A percentile compares a stretch with the other conserved stretches of the same genome.
Evolutionary conservation across 2,888 invertebrate genomes (phyloP).

Genomic region (Latheticus oryzae): DNA sequence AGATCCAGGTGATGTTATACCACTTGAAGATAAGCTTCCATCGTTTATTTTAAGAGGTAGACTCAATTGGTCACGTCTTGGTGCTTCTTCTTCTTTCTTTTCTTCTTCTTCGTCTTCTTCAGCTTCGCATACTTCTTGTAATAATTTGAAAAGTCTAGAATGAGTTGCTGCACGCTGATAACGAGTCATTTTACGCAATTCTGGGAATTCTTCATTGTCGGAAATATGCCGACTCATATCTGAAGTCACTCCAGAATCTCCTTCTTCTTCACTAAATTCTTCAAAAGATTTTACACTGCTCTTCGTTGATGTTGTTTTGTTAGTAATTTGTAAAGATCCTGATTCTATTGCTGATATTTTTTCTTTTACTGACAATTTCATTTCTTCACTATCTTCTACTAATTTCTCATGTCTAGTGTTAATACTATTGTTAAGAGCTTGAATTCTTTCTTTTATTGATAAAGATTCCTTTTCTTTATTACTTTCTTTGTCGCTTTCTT

Average conservation of each 20-base stretch:
- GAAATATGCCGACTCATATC: constrained; percentile 77
- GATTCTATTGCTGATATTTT: constrained; percentile 52
- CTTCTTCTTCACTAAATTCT: constrained; percentile 70
- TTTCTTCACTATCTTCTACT: constrained; percentile 45
- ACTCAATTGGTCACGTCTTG: constrained; percentile 68
- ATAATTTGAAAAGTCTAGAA: constrained; percentile 75
- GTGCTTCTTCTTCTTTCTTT: constrained; percentile 63
- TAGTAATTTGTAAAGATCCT: constrained; percentile 13
- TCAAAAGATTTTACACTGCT: constrained; percentile 62
- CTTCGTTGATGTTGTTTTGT: constrained; percentile 52
- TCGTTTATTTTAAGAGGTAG: constrained; percentile 67
- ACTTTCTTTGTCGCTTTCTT: constrained; percentile 38
- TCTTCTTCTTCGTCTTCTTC: constrained; percentile 59
- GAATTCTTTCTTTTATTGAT: constrained; percentile 62
- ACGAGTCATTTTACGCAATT: constrained; percentile 69
- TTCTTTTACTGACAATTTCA: constrained; percentile 50
- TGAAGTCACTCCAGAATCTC: constrained; percentile 77
- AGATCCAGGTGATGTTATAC: constrained; percentile 67
- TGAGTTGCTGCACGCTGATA: constrained; percentile 80
- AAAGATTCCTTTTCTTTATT: constrained; percentile 51
- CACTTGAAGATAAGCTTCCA: constrained; percentile 69
- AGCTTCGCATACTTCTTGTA: constrained; percentile 71
- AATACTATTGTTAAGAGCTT: constrained; percentile 59
- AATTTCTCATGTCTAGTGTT: constrained; percentile 48
- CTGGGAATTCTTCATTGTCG: constrained; percentile 74